Evolutionary conservation across 2,113 vertebrate genomes (phyloP).

Genomic region (Sebastes schlegelii): DNA sequence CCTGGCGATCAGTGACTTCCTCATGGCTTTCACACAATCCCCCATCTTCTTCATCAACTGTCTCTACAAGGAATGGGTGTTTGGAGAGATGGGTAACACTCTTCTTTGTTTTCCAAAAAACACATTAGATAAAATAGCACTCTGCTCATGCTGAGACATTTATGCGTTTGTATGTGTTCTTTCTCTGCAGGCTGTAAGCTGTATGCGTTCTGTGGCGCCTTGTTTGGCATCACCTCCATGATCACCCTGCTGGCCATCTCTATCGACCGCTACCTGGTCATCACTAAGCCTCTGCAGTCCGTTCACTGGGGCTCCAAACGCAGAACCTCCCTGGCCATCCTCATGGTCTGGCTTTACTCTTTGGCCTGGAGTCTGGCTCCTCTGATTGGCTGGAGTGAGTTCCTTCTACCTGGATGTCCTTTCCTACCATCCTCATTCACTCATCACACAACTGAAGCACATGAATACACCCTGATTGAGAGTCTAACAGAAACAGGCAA

Average conservation of each 20-base stretch:
- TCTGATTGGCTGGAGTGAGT: conserved; percentile 97
- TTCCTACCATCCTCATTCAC: background rate
- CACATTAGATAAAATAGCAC: background rate
- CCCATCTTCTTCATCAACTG: conserved; percentile 93
- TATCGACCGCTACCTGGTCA: conserved; percentile 93
- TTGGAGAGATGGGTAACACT: conserved; percentile 89
- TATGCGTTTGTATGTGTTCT: background rate
- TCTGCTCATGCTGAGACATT: background rate
- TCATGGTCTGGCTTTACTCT: conserved; percentile 92
- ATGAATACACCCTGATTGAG: background rate
- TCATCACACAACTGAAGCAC: background rate
- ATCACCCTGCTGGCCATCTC: conserved; percentile 93
- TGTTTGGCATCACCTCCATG: conserved; percentile 96
- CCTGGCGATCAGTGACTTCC: conserved; percentile 91
- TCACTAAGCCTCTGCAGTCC: conserved; percentile 91
- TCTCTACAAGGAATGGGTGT: conserved; percentile 92
- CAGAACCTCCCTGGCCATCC: conserved; percentile 85
- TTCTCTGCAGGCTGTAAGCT: conserved; percentile 89
- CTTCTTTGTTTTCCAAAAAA: background rate
- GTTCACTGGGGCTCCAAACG: conserved; percentile 88
- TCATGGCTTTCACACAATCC: conserved; percentile 94
- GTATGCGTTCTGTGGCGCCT: conserved; percentile 94
- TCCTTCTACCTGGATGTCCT: background rate
- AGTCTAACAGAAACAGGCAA: background rate
- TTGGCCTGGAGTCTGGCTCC: conserved; percentile 95